phyloP scores from a whole-genome alignment of 1,140 invertebrate species.

The Lepidurus apus region DNA sequence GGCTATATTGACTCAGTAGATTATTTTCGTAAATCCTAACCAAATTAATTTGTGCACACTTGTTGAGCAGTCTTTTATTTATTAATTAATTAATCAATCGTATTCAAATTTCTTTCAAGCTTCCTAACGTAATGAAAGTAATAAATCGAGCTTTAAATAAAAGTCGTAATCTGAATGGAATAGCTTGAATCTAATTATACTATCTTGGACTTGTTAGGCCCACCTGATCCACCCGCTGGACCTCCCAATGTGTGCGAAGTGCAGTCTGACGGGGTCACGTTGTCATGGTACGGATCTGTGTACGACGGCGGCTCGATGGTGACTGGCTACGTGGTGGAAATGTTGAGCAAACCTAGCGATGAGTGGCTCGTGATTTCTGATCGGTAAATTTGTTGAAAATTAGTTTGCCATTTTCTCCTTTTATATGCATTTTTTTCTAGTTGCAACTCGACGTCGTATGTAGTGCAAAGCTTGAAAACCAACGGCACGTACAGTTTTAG shows the following conservation, averaged over 20 bases:
- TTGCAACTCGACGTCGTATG: constrained; percentile 59
- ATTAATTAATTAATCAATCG: background rate
- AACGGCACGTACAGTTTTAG: constrained; percentile 62
- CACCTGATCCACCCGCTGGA: constrained; percentile 66
- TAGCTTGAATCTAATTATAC: too few species aligned
- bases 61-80: too few species aligned
- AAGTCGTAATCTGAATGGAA: too few species aligned
- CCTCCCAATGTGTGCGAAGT: constrained; percentile 55
- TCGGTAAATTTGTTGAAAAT: constrained; percentile 27
- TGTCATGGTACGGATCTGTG: constrained; percentile 73
- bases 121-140: background rate
- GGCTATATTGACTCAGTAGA: too few species aligned
- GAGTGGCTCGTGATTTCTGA: constrained; percentile 24
- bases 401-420: constrained; percentile 26
- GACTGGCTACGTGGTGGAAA: constrained; percentile 73
- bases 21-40: too few species aligned
- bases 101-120: background rate
- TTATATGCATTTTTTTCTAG: constrained; percentile 37
- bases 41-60: too few species aligned
- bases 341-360: constrained; percentile 48
- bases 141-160: background rate
- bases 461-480: constrained; percentile 51
- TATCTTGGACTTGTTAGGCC: constrained; percentile 46
- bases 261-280: constrained; percentile 47
- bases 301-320: constrained; percentile 81